Base-by-base conservation (phyloP, 2,113 vertebrate species). In the Numida meleagris region DNA sequence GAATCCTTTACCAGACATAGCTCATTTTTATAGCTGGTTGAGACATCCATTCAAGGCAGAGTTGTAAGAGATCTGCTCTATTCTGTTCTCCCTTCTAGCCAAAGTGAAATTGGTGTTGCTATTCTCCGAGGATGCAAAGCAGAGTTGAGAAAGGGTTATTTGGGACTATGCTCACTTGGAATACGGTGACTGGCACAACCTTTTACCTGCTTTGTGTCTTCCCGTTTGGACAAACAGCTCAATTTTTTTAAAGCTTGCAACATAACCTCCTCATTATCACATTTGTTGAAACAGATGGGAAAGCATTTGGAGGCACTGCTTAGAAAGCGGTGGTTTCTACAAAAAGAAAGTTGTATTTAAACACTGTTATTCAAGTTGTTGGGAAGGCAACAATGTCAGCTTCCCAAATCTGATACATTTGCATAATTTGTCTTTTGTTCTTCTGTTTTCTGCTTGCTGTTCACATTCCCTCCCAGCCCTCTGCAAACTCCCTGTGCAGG, bases 251-350 rank as follows among this genome's bases (percentile, higher is more conserved):
- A 95, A 95, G 33, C 85, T 92, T 94, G 77, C 88, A 96, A 84
- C 93, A 97, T 92, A 97, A 91, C 96, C 95, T 95, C 94, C 96
- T 97, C 96, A 97, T 98, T 97, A 97, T 97, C 97, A 98, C 97
- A 97, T 98, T 98, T 98, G 96, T 95, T 34, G 94, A 97, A 98
- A 96, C 98, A 98, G 98, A 98, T 98, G 98, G 98, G 96, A 91
- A 96, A 97, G 86, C 97, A 97, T 97, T 97, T 97, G 97, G 97
- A 97, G 93, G 86, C 90, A 93, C 93, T 92, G 95, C 76, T 95
- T 92, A 70, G 33, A 94, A 94, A 95, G 82, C 48, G 57, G 58
- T 94, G 90, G 95, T 96, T 97, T 97, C 96, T 95, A 81, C 95
- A 96, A 96, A 90, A 96, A 97, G 96, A 97, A 97, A 97, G 96